Base-by-base conservation (phyloP, 2,113 vertebrate genomes). In the Prunella fulvescens region DNA sequence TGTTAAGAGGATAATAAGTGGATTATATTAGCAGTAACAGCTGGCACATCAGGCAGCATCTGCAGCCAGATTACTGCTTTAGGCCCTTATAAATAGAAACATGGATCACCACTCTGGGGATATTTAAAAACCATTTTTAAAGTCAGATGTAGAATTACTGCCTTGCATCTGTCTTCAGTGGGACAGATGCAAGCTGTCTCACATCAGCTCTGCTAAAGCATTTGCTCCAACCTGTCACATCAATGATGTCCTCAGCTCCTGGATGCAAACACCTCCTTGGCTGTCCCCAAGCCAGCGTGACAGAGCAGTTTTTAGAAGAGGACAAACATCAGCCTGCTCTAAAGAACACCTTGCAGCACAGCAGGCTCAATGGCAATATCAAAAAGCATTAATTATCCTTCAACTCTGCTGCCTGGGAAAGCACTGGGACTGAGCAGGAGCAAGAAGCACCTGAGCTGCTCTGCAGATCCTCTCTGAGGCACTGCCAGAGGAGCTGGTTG, bases 31-130 rank as follows among this genome's bases (percentile, higher is more conserved):
- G 28, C 26, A 42, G 67, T 10, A 94, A 88, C 86, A 95, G 93
- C 94, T 93, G 95, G 94, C 56, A 83, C 81, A 92, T 47, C 89
- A 80, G 92, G 90, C 92, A 88, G 90, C 94, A 92, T 88, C 96
- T 92, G 94, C 92, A 96, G 81, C 67, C 93, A 85, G 94, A 89
- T 92, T 50, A 88, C 74, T n/a, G 87, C 93, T 90, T 40, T 7
- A 51, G 84, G 88, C 39, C 31, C 51, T 93, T 74, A 88, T 61
- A 96, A 95, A 96, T 54, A 93, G 95, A 82, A 86, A 66, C 79
- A n/a, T 0, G 29, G 71, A 80, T 60, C 87, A 90, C 39, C 44
- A 18, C 65, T 40, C 77, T 6, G 53, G 82, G 60, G 51, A 37
- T 29, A 60, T 56, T 91, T 80, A 73, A 72, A 88, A 92, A 26